These are phyloP conservation scores for Sorex araneus DNA, from an alignment of 2,113 vertebrate genomes.

Conservation along the genomic window DNA sequence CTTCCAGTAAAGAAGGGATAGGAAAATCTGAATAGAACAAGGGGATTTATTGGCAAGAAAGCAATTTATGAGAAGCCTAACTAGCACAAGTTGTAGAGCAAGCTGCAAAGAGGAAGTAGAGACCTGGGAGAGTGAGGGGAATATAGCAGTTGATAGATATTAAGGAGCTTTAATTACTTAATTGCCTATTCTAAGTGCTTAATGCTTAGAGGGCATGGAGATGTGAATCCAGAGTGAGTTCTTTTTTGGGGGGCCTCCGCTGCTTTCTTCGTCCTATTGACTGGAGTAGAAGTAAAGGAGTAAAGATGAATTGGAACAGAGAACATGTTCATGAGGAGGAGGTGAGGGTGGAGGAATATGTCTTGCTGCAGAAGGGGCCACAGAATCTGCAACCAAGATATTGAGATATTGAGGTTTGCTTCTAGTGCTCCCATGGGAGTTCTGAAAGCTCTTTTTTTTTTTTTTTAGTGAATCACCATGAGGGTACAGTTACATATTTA, in stretches of 20 bases:
- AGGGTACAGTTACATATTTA: too few species aligned
- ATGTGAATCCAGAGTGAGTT: neutral
- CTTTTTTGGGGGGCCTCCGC: neutral
- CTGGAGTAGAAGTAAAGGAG: neutral
- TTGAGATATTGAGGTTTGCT: neutral
- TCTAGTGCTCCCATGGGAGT: neutral
- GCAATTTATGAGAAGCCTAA: too few species aligned
- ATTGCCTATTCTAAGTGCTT: constrained; percentile 11
- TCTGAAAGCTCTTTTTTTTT: constrained; percentile 2
- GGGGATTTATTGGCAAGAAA: too few species aligned
- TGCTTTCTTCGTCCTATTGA: neutral
- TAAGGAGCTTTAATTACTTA: too few species aligned
- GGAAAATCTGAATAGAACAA: too few species aligned
- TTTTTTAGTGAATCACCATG: too few species aligned
- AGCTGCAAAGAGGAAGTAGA: too few species aligned
- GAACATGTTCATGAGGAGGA: neutral
- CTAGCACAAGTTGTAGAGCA: too few species aligned
- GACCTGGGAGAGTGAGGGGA: too few species aligned
- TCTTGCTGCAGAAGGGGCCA: neutral
- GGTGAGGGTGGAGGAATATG: neutral
- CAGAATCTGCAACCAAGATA: neutral
- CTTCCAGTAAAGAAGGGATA: neutral
- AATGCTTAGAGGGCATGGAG: neutral
- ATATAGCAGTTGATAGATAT: too few species aligned
- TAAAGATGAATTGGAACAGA: neutral